Evolutionary conservation across 2,888 invertebrate species (phyloP).

Genomic region (Dynastes tityus): DNA sequence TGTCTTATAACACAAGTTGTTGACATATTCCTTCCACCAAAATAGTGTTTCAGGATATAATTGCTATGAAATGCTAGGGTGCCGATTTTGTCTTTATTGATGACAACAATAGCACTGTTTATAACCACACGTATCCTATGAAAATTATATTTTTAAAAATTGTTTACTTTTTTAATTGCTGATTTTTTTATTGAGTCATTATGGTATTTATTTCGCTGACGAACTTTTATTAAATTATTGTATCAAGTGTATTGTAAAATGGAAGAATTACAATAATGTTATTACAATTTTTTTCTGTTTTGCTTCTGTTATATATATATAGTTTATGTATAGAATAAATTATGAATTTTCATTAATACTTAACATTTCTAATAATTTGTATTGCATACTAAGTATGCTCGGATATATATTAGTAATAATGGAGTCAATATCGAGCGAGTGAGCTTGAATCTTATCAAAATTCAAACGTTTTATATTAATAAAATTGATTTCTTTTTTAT

Average conservation of each 20-base stretch:
- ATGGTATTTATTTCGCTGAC: constrained; percentile 46
- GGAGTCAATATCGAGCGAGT: constrained; percentile 49
- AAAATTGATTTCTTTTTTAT: constrained; percentile 37
- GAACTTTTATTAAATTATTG: constrained; percentile 49
- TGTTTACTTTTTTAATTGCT: constrained; percentile 48
- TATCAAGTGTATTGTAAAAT: constrained; percentile 45
- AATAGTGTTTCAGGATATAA: constrained; percentile 50
- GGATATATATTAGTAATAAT: constrained; percentile 49
- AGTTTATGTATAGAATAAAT: constrained; percentile 52
- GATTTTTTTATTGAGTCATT: constrained; percentile 45
- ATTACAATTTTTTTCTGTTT: constrained; percentile 48
- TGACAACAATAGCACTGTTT: constrained; percentile 47
- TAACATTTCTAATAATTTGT: constrained; percentile 50
- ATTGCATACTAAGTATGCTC: constrained; percentile 53
- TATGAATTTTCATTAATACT: constrained; percentile 47
- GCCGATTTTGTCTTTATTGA: constrained; percentile 47
- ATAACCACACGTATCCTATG: constrained; percentile 45
- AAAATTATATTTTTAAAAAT: constrained; percentile 48
- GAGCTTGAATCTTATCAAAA: constrained; percentile 38
- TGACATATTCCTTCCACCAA: constrained; percentile 53
- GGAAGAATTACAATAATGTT: constrained; percentile 47
- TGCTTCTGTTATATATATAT: constrained; percentile 42
- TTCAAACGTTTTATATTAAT: constrained; percentile 30
- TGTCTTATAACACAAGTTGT: constrained; percentile 64
- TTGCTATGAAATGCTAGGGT: constrained; percentile 50